These are phyloP conservation scores for Heterodera carotae DNA, from an alignment of 1,140 invertebrate genomes.

Conservation along the genomic window DNA sequence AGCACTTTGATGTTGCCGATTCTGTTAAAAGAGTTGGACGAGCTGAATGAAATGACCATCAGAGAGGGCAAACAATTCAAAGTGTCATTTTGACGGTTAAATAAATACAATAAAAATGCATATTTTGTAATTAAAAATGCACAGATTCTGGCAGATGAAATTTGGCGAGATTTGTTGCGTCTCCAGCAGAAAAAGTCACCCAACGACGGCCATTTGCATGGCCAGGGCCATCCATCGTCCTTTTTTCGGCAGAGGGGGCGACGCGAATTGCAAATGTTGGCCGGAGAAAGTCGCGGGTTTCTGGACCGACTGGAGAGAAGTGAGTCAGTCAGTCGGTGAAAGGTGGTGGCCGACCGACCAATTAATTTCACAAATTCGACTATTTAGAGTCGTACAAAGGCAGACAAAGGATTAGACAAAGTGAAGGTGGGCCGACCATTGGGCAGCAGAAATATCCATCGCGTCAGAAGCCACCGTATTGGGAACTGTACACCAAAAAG, in stretches of 20 bases:
- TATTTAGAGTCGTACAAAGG: conserved; percentile 38
- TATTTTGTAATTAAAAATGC: background rate
- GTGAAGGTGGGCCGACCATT: background rate
- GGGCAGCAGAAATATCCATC: background rate
- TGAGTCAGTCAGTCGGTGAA: background rate
- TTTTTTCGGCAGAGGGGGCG: conserved; percentile 1
- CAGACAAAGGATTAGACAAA: conserved; percentile 18
- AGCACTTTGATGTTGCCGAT: conserved; percentile 19
- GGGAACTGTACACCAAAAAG: background rate
- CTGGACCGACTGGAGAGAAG: conserved; percentile 37
- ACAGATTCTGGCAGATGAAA: conserved; percentile 26
- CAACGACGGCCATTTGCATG: background rate
- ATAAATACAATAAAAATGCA: background rate
- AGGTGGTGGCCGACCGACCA: background rate
- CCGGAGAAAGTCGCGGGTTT: conserved; percentile 10
- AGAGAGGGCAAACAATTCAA: conserved; percentile 29
- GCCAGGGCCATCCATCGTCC: conserved; percentile 3
- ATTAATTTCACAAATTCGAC: no score
- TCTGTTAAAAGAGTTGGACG: conserved; percentile 32
- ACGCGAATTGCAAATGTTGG: conserved; percentile 13
- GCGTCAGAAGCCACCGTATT: conserved; percentile 1
- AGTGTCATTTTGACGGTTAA: conserved; percentile 5
- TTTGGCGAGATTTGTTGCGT: conserved; percentile 35
- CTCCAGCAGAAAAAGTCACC: background rate
- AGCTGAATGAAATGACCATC: conserved; percentile 20